Conservation (phyloP, 2,888 invertebrate species). For the Xanthia icteritia region DNA sequence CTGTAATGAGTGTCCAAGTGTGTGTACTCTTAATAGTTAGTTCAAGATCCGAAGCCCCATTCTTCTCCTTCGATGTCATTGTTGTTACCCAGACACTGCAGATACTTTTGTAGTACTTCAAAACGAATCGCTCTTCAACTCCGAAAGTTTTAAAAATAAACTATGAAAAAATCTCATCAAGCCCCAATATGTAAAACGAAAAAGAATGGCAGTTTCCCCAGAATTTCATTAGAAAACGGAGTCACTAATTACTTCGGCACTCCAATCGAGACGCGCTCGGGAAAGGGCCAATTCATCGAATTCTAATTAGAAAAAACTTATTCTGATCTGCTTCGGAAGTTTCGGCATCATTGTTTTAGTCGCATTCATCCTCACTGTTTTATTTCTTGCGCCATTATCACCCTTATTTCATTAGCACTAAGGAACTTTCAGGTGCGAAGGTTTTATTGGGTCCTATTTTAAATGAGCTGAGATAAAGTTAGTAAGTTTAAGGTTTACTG, state of each 20-base stretch:
- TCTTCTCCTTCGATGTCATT: background rate
- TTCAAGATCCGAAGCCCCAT: background rate
- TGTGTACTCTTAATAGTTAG: no score
- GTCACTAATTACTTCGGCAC: constrained; percentile 63
- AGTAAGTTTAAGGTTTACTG: constrained; percentile 37
- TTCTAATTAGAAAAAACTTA: constrained; percentile 70
- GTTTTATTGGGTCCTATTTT: constrained; percentile 57
- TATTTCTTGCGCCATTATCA: constrained; percentile 56
- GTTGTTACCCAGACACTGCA: background rate
- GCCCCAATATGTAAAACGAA: constrained; percentile 51
- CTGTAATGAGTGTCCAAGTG: background rate
- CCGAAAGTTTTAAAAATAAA: constrained; percentile 30
- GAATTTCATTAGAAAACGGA: constrained; percentile 65
- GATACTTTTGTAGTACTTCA: background rate
- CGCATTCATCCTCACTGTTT: constrained; percentile 47
- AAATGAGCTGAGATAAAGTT: constrained; percentile 59
- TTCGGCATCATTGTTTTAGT: constrained; percentile 62
- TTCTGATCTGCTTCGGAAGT: constrained; percentile 61
- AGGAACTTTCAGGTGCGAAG: constrained; percentile 53
- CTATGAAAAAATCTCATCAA: constrained; percentile 44
- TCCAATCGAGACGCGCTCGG: constrained; percentile 42
- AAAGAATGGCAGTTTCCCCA: constrained; percentile 42
- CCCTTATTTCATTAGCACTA: constrained; percentile 49
- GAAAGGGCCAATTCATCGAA: constrained; percentile 68
- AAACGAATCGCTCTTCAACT: constrained; percentile 9